A percentile compares a stretch with the other conserved stretches of the same genome.
These are phyloP conservation scores for Lagorchestes hirsutus DNA, from an alignment of 2,797 vertebrate species.

Conservation along the genomic window DNA sequence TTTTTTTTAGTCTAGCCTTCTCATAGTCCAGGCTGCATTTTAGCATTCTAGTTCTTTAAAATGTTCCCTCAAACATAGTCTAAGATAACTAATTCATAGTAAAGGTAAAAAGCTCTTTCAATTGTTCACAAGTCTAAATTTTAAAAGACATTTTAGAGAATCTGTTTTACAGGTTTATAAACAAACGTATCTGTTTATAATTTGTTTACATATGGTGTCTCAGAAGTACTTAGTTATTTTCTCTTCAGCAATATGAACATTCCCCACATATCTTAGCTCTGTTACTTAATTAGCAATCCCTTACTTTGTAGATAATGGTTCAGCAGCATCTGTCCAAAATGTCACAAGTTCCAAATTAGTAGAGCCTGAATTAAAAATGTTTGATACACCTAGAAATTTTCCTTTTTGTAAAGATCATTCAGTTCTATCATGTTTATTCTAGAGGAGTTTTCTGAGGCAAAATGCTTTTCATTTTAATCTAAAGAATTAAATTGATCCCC, in stretches of 20 bases:
- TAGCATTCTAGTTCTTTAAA: slow-evolving; percentile 9
- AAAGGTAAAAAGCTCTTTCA: background rate
- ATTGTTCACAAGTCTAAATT: background rate
- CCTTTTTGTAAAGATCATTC: background rate
- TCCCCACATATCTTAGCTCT: background rate
- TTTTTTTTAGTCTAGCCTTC: background rate
- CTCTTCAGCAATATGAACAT: background rate
- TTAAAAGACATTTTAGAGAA: background rate
- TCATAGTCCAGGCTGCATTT: background rate
- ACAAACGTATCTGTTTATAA: background rate
- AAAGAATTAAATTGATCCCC: background rate
- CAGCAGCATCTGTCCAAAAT: background rate
- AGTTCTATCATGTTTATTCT: background rate
- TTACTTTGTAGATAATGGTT: background rate
- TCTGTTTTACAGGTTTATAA: background rate
- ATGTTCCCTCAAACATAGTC: background rate
- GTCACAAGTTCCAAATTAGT: fast-evolving
- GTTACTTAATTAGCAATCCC: background rate
- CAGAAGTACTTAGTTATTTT: background rate
- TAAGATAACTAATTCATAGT: background rate
- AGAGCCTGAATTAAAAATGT: background rate
- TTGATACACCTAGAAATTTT: background rate
- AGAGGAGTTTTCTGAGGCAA: background rate
- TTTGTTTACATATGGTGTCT: background rate
- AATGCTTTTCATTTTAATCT: background rate